Evolutionary conservation across 2,797 vertebrate species (phyloP).

Genomic region (Cossypha heuglini): DNA sequence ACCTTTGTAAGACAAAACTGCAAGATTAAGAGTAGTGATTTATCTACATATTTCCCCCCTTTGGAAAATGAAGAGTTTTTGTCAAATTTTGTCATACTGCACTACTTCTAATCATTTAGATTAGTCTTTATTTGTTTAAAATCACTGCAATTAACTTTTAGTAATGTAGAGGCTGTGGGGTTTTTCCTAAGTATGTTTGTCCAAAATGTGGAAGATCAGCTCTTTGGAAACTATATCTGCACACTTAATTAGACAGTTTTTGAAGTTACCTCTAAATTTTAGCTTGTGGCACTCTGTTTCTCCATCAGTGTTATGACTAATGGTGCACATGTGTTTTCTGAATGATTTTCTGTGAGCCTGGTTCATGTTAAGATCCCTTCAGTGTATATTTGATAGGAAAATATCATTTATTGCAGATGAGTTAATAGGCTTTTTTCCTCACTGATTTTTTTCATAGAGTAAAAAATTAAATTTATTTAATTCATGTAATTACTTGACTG

Average conservation of each 20-base stretch:
- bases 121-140: background rate
- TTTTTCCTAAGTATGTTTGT: background rate
- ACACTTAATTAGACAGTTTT: background rate
- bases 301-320: fast-evolving
- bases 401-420: background rate
- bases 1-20: background rate
- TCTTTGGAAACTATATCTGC: background rate
- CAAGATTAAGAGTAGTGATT: background rate
- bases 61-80: background rate
- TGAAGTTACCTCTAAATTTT: background rate
- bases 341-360: background rate
- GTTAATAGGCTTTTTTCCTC: background rate
- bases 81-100: background rate
- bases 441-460: background rate
- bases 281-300: background rate
- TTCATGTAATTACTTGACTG: background rate
- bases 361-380: background rate
- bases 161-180: background rate
- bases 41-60: background rate
- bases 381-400: background rate
- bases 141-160: background rate
- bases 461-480: background rate
- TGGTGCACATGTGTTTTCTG: background rate
- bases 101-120: background rate
- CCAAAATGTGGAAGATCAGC: background rate